Conservation (phyloP, 2,113 vertebrate species). For the Oncorhynchus tshawytscha region DNA sequence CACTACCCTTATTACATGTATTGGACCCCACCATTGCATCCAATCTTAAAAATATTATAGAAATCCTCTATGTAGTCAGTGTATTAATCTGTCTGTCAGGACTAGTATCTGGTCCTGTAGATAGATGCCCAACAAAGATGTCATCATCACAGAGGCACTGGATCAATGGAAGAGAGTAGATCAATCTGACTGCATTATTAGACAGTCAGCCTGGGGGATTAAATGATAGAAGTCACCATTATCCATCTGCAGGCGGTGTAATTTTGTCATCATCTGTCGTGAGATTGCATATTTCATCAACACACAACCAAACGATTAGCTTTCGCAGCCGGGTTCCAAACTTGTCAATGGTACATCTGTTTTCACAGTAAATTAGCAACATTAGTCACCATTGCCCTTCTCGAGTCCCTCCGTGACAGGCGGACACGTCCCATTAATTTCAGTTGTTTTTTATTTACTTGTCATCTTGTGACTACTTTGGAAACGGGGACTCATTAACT, state of each 20-base stretch:
- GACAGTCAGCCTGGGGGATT: neutral
- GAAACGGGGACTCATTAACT: neutral
- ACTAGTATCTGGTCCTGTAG: no score
- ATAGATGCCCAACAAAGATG: no score
- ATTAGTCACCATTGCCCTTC: constrained; percentile 27
- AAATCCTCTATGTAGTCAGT: no score
- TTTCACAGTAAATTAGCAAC: constrained; percentile 22
- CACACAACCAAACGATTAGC: constrained; percentile 21
- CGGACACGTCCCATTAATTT: neutral
- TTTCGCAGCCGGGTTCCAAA: neutral
- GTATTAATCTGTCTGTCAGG: no score
- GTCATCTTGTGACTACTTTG: neutral
- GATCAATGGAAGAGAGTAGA: no score
- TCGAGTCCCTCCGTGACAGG: no score
- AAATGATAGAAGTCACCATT: no score
- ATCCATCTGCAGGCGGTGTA: neutral
- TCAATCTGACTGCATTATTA: neutral
- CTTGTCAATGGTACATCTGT: neutral
- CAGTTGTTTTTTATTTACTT: neutral
- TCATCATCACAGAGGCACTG: neutral
- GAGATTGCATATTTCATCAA: constrained; percentile 15
- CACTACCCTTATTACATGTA: no score
- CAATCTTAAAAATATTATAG: no score
- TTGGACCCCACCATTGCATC: no score
- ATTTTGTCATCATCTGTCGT: neutral